A percentile compares a stretch with the other conserved stretches of the same genome.
phyloP scores from a whole-genome alignment of 2,113 vertebrate species.

The Chascanopsetta lugubris region DNA sequence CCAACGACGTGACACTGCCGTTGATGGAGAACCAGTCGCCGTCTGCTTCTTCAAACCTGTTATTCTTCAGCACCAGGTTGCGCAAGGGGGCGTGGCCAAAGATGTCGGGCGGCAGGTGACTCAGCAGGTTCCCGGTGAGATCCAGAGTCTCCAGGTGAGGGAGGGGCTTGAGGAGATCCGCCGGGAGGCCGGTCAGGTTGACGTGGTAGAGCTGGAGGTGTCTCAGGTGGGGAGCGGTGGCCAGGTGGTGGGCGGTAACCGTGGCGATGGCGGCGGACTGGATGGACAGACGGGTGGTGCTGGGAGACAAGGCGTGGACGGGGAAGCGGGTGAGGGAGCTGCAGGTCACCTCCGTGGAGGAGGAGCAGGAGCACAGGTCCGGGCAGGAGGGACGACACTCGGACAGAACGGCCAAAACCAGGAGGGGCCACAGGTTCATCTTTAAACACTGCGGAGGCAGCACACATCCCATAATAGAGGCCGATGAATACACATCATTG shows the following conservation, averaged over 20 bases:
- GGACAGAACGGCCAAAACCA: constrained; percentile 48
- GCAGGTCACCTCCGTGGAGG: constrained; percentile 72
- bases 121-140: constrained; percentile 83
- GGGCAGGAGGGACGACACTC: constrained; percentile 60
- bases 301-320: constrained; percentile 43
- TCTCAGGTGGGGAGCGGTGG: constrained; percentile 65
- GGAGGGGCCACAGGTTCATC: constrained; percentile 61
- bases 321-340: constrained; percentile 72
- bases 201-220: constrained; percentile 86
- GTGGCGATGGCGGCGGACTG: constrained; percentile 79
- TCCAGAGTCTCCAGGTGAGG: constrained; percentile 78
- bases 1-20: constrained; percentile 72
- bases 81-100: constrained; percentile 67
- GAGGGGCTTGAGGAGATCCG: constrained; percentile 65
- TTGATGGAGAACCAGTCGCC: constrained; percentile 74
- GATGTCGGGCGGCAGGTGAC: constrained; percentile 67
- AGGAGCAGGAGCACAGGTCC: constrained; percentile 68
- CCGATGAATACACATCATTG: no score
- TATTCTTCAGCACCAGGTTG: constrained; percentile 81
- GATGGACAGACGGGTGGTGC: constrained; percentile 73
- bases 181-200: constrained; percentile 71
- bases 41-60: constrained; percentile 64
- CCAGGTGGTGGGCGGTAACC: constrained; percentile 63
- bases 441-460: constrained; percentile 20
- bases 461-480: neutral